A percentile compares a stretch with the other conserved stretches of the same genome.
Conservation (phyloP, 2,888 invertebrate genomes). For the Eilema caniola region DNA sequence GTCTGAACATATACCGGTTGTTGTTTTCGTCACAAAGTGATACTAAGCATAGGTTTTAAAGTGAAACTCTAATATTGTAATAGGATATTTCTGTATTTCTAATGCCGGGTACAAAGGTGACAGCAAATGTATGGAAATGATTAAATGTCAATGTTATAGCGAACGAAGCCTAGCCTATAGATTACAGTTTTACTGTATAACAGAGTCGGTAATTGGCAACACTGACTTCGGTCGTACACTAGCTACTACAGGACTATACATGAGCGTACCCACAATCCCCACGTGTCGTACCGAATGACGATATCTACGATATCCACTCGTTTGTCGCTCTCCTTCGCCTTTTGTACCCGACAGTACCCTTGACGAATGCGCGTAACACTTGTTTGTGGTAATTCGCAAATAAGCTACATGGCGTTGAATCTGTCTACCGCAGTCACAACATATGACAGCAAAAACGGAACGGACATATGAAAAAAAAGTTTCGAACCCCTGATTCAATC, state of each 20-base stretch:
- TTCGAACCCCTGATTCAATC: not conserved
- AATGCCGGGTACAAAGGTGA: not conserved
- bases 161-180: no score
- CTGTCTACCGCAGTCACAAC: not conserved
- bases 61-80: conserved; percentile 31
- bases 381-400: not conserved
- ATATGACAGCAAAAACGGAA: not conserved
- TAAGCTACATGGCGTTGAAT: not conserved
- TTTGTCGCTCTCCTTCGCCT: not conserved
- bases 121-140: not conserved
- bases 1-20: conserved; percentile 31
- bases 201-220: no score
- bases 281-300: no score
- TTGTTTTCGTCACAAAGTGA: conserved; percentile 48
- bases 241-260: no score
- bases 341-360: not conserved
- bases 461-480: not conserved
- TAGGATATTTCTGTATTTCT: conserved; percentile 3
- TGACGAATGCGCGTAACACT: not conserved
- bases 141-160: no score
- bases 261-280: no score
- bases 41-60: conserved; percentile 41
- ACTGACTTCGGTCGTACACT: no score
- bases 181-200: no score
- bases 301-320: not conserved